Evolutionary conservation across 2,797 vertebrate genomes (phyloP).

Genomic region (Eospalax fontanierii): DNA sequence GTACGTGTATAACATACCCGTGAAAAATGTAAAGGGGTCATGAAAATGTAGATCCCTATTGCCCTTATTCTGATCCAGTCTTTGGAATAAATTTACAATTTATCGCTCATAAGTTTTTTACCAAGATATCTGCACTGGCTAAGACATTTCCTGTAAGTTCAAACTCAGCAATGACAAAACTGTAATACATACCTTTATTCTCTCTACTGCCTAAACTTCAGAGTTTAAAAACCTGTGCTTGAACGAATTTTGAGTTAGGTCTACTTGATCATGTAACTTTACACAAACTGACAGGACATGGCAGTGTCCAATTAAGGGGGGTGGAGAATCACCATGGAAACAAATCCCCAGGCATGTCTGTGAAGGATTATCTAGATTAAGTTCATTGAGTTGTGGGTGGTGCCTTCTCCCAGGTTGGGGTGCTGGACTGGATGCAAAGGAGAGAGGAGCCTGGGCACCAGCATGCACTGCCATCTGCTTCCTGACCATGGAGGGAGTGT

Average conservation of each 20-base stretch:
- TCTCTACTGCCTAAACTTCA: neutral
- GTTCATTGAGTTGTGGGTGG: neutral
- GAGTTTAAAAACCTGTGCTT: conserved; percentile 20
- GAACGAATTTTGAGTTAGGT: neutral
- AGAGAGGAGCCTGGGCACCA: too few relatives aligned
- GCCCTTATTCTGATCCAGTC: neutral
- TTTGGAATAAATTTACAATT: conserved; percentile 37
- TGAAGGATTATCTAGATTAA: neutral
- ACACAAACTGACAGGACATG: neutral
- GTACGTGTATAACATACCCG: neutral
- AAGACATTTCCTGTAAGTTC: neutral
- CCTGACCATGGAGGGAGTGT: neutral
- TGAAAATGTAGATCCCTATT: neutral
- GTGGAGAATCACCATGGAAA: neutral
- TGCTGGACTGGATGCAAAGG: neutral
- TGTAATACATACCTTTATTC: neutral
- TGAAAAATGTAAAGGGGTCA: neutral
- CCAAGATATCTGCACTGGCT: neutral
- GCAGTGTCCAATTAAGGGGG: neutral
- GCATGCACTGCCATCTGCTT: neutral
- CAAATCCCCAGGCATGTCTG: neutral
- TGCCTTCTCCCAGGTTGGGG: neutral
- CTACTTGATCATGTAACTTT: neutral
- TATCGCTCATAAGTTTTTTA: conserved; percentile 6
- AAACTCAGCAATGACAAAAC: neutral